These are phyloP conservation scores for Macropis europaea DNA, from an alignment of 2,888 invertebrate genomes.

Conservation along the genomic window DNA sequence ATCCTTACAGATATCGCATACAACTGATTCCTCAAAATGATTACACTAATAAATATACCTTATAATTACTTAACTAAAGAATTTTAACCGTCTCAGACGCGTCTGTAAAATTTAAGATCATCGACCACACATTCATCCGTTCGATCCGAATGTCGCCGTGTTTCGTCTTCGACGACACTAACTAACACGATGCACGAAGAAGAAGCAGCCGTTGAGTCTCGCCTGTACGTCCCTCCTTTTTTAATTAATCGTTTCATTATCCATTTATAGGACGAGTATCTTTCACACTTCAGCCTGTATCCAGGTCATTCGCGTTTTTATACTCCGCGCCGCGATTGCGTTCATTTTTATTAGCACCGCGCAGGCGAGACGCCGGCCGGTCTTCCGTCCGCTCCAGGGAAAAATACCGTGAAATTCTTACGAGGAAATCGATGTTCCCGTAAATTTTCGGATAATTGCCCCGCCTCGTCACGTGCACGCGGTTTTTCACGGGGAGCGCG, in stretches of 20 bases:
- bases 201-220: neutral
- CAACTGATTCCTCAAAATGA: too few species aligned
- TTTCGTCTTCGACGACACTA: neutral
- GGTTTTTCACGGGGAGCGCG: neutral
- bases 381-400: slow-evolving; percentile 2
- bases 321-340: slow-evolving; percentile 18
- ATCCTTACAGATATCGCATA: too few species aligned
- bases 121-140: too few species aligned
- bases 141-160: too few species aligned
- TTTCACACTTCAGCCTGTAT: slow-evolving; percentile 53
- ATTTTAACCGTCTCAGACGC: too few species aligned
- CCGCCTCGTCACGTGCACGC: neutral
- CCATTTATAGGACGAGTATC: slow-evolving; percentile 37
- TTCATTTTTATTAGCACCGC: slow-evolving; percentile 19
- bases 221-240: slow-evolving; percentile 5
- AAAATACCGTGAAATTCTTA: too few species aligned
- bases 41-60: too few species aligned
- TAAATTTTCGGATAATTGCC: neutral
- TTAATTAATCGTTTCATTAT: slow-evolving; percentile 53
- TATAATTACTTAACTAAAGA: too few species aligned
- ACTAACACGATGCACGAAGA: neutral
- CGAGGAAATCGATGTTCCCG: neutral
- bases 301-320: slow-evolving; percentile 53
- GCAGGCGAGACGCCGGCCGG: too few species aligned
- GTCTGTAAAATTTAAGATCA: too few species aligned